Conservation (phyloP, 2,797 vertebrate genomes). For the Pseudochirops cupreus region DNA sequence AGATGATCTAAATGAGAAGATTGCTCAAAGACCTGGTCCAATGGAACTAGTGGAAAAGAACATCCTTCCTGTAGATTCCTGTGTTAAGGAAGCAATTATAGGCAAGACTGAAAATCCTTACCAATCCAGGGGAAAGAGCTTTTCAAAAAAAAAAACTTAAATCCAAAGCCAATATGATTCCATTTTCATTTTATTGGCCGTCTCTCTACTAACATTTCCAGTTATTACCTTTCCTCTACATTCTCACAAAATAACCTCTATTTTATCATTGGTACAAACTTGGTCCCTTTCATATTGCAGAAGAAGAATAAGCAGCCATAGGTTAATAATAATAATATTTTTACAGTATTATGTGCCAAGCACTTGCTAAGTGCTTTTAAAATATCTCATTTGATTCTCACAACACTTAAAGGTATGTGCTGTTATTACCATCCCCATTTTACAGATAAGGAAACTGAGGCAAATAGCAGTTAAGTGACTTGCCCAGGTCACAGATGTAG, state of each 20-base stretch:
- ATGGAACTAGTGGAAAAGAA: slow-evolving; percentile 99
- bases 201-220: background rate
- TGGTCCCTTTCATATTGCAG: background rate
- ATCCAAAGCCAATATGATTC: background rate
- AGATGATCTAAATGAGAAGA: slow-evolving; percentile 96
- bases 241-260: background rate
- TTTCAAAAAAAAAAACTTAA: slow-evolving; percentile 36
- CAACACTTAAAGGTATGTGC: background rate
- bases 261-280: background rate
- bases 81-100: slow-evolving; percentile 89
- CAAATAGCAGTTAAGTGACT: background rate
- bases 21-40: slow-evolving; percentile 94
- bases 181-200: background rate
- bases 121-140: background rate
- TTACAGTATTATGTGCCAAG: background rate
- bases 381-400: background rate
- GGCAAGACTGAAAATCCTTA: slow-evolving; percentile 84
- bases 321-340: background rate
- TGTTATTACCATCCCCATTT: background rate
- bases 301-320: background rate
- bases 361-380: background rate
- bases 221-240: background rate
- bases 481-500: background rate
- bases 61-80: slow-evolving; percentile 94
- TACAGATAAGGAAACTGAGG: background rate